Percentiles rank a stretch among this genome's conserved stretches.
phyloP scores from a whole-genome alignment of 2,888 invertebrate species.

The Prosapia bicincta region DNA sequence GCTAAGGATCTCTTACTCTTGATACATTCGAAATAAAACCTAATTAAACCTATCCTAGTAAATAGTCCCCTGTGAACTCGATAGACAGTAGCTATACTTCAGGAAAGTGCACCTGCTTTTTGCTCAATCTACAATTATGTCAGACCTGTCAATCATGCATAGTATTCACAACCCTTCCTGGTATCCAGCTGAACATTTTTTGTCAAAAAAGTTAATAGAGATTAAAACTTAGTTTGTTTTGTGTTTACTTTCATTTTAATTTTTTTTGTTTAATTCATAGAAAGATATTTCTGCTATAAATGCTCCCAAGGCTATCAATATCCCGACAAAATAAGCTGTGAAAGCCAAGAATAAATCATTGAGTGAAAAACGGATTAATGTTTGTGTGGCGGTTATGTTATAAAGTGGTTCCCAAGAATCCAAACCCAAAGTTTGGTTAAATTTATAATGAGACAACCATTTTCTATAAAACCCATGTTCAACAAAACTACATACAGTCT shows the following conservation, averaged over 20 bases:
- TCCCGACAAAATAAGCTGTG: not conserved
- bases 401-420: not conserved
- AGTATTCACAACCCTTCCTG: too few relatives aligned
- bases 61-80: too few relatives aligned
- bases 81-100: too few relatives aligned
- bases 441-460: not conserved
- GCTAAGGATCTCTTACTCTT: too few relatives aligned
- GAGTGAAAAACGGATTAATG: not conserved
- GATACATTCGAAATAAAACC: too few relatives aligned
- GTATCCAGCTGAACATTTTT: too few relatives aligned
- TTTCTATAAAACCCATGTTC: not conserved
- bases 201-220: too few relatives aligned
- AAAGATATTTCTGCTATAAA: not conserved
- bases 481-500: not conserved
- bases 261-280: not conserved
- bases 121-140: too few relatives aligned
- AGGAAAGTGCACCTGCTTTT: too few relatives aligned
- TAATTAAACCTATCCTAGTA: too few relatives aligned
- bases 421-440: not conserved
- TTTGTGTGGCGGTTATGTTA: not conserved
- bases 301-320: not conserved
- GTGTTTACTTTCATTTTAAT: not conserved
- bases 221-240: too few relatives aligned
- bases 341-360: not conserved
- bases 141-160: too few relatives aligned